phyloP scores from a whole-genome alignment of 1,140 invertebrate species.

The Leptinotarsa undecemlineata region DNA sequence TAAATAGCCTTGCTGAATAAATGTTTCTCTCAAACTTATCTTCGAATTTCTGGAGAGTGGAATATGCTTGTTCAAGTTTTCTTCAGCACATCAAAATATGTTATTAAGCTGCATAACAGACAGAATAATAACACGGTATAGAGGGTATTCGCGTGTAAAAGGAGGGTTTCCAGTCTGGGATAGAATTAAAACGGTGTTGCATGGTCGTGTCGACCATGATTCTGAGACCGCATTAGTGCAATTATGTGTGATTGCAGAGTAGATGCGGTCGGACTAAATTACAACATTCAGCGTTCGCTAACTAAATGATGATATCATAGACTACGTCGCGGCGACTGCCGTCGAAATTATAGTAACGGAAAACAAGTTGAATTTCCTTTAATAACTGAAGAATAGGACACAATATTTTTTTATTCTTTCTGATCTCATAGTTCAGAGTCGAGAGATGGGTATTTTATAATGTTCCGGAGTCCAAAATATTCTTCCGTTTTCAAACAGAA shows the following conservation, averaged over 20 bases:
- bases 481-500: no score
- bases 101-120: neutral
- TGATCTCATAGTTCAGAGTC: no score
- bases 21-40: no score
- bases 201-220: conserved; percentile 1
- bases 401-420: no score
- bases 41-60: no score
- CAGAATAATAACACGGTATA: neutral
- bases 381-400: no score
- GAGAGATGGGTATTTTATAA: no score
- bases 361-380: no score
- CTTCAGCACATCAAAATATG: neutral
- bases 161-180: neutral
- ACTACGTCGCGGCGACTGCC: neutral
- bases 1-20: no score
- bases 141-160: neutral
- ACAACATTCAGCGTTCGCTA: neutral
- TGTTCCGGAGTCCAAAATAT: no score
- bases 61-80: neutral
- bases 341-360: neutral
- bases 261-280: neutral
- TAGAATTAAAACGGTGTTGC: neutral
- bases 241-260: conserved; percentile 3
- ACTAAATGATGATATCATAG: conserved; percentile 3
- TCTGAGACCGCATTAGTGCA: conserved; percentile 2